Evolutionary conservation across 2,113 vertebrate species (phyloP).

Genomic region (Prochilodus magdalenae): DNA sequence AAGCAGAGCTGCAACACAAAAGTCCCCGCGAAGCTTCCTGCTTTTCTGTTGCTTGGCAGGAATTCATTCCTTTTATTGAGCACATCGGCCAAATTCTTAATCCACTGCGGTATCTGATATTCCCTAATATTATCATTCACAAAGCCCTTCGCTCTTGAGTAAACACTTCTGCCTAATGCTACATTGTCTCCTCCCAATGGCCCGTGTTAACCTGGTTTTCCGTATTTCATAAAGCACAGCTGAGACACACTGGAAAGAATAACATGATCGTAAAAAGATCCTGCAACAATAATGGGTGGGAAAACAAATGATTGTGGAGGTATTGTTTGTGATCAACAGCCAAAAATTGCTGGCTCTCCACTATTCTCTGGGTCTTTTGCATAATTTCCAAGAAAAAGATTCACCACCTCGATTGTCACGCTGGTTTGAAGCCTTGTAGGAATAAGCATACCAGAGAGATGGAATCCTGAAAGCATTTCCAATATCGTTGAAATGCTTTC

Average conservation of each 20-base stretch:
- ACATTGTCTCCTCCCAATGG: constrained; percentile 63
- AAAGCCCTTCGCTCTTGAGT: constrained; percentile 63
- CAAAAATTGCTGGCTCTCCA: constrained; percentile 54
- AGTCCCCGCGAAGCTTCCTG: constrained; percentile 23
- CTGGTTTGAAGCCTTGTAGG: constrained; percentile 42
- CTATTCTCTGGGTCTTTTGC: constrained; percentile 58
- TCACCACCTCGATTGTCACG: constrained; percentile 58
- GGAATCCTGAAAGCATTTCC: constrained; percentile 35
- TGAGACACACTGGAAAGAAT: constrained; percentile 62
- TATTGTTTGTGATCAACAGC: constrained; percentile 66
- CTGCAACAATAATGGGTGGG: constrained; percentile 57
- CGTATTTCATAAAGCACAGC: constrained; percentile 52
- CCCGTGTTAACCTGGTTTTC: constrained; percentile 63
- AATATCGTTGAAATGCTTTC: constrained; percentile 17
- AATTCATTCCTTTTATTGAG: constrained; percentile 37
- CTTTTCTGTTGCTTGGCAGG: constrained; percentile 23
- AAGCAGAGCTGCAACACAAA: constrained; percentile 15
- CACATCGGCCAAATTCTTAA: constrained; percentile 45
- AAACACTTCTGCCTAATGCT: constrained; percentile 57
- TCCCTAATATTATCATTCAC: constrained; percentile 47
- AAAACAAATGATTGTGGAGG: constrained; percentile 64
- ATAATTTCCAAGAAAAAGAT: constrained; percentile 62
- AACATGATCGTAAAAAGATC: constrained; percentile 52
- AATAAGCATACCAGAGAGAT: constrained; percentile 22
- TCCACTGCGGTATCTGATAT: constrained; percentile 27